Conservation (phyloP, 1,140 invertebrate genomes). For the Hetaerina americana region DNA sequence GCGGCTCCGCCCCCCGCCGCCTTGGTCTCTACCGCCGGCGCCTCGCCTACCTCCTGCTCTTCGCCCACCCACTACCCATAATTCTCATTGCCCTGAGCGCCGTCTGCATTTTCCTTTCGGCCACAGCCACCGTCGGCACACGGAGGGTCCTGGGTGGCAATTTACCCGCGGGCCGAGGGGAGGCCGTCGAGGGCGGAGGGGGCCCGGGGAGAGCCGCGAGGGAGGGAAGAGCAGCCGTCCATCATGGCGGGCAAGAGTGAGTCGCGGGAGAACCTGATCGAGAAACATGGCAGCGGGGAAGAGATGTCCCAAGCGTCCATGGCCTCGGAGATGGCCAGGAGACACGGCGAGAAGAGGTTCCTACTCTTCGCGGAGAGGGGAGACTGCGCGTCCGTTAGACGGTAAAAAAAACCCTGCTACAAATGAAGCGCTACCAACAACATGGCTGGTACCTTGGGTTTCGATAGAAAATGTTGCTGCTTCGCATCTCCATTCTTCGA, state of each 20-base stretch:
- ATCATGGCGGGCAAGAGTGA: conserved; percentile 29
- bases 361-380: conserved; percentile 74
- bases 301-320: background rate
- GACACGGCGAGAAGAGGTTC: conserved; percentile 59
- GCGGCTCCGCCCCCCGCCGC: background rate
- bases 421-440: too few relatives aligned
- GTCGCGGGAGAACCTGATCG: conserved; percentile 33
- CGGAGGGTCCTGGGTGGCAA: too few relatives aligned
- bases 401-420: conserved; percentile 45
- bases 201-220: too few relatives aligned
- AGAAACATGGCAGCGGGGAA: conserved; percentile 24
- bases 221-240: too few relatives aligned
- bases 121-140: background rate
- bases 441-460: background rate
- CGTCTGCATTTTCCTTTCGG: background rate
- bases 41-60: background rate
- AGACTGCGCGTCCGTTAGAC: conserved; percentile 68
- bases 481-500: background rate
- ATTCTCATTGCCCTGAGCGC: background rate
- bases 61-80: background rate
- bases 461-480: background rate
- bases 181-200: too few relatives aligned
- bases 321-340: conserved; percentile 19
- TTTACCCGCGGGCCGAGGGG: too few relatives aligned
- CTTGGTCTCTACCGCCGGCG: background rate